phyloP scores from a whole-genome alignment of 2,113 vertebrate genomes.

The Ivindomyrus marchei region DNA sequence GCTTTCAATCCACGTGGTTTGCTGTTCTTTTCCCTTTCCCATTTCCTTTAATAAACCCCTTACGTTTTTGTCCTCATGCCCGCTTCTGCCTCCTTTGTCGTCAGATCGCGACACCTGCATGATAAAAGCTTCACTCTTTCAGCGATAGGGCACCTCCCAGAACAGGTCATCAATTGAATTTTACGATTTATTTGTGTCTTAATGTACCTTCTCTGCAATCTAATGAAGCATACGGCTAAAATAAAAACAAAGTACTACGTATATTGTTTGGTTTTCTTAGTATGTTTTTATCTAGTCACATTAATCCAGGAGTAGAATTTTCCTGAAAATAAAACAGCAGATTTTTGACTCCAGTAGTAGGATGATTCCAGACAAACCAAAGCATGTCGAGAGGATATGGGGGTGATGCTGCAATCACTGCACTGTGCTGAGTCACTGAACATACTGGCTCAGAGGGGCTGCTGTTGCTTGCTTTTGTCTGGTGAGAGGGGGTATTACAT shows the following conservation, averaged over 20 bases:
- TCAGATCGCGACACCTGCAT: too few relatives aligned
- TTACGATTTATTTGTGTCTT: not conserved
- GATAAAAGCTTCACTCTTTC: not conserved
- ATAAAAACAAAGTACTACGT: not conserved
- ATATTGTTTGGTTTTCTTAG: not conserved
- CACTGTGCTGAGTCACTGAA: not conserved
- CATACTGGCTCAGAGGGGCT: not conserved
- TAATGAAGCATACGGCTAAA: not conserved
- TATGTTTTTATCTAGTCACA: not conserved
- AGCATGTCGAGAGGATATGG: not conserved
- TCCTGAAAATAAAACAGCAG: not conserved
- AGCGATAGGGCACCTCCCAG: not conserved
- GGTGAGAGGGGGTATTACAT: not conserved
- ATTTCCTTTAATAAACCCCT: too few relatives aligned
- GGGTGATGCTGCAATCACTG: not conserved
- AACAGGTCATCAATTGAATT: not conserved
- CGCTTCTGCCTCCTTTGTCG: too few relatives aligned
- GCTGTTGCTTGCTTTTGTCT: not conserved
- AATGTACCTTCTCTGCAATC: not conserved
- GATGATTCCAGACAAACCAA: not conserved
- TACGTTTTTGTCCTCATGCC: too few relatives aligned
- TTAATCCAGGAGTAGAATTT: not conserved
- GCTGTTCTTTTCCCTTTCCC: too few relatives aligned
- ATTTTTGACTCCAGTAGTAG: not conserved
- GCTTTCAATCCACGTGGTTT: too few relatives aligned